Conservation (phyloP, 2,797 vertebrate genomes). For the Hippoglossus hippoglossus region DNA sequence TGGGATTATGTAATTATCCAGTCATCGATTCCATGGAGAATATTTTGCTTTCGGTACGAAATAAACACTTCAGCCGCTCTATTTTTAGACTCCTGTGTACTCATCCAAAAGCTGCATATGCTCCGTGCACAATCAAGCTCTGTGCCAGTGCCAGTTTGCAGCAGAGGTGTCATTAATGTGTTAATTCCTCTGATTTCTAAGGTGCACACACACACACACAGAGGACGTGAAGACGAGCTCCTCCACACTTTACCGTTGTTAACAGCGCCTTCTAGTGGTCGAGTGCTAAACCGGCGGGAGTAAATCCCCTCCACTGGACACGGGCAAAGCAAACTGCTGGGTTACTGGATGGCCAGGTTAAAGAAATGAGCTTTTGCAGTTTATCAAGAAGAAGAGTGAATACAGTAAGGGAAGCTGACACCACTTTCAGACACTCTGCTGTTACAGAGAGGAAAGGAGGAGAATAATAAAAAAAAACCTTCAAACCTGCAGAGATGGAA, state of each 20-base stretch:
- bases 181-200: conserved; percentile 18
- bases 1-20: conserved; percentile 40
- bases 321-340: not conserved
- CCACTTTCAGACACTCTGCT: conserved; percentile 40
- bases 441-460: conserved; percentile 29
- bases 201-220: not conserved
- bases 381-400: conserved; percentile 48
- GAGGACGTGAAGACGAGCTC: conserved; percentile 1
- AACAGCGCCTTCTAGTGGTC: conserved; percentile 85
- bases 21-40: conserved; percentile 32
- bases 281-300: conserved; percentile 26
- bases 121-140: not conserved
- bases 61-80: not conserved
- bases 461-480: conserved; percentile 9
- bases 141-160: not conserved
- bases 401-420: conserved; percentile 23
- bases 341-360: conserved; percentile 4
- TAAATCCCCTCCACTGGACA: conserved; percentile 15
- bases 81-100: conserved; percentile 16
- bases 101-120: not conserved
- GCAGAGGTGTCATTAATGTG: conserved; percentile 4
- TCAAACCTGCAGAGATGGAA: conserved; percentile 50
- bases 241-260: conserved; percentile 70
- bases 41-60: not conserved
- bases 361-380: conserved; percentile 22